Percentiles rank a stretch among this genome's conserved stretches.
These are phyloP conservation scores for Pandemis corylana DNA, from an alignment of 2,888 invertebrate genomes.

Conservation along the genomic window DNA sequence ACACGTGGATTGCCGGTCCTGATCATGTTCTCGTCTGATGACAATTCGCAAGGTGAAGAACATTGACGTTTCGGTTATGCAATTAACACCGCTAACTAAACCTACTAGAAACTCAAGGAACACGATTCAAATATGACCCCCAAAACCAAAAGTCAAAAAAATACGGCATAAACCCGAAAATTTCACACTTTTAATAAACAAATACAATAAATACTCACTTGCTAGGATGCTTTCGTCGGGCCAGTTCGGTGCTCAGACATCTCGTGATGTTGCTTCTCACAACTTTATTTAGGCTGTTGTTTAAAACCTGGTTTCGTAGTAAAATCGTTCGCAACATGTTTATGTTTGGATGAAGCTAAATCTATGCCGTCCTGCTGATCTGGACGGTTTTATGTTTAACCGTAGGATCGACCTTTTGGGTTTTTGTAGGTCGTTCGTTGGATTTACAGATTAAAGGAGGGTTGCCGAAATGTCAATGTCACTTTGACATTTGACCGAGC, in stretches of 20 bases:
- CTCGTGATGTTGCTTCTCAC: slow-evolving; percentile 84
- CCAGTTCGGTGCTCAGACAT: slow-evolving; percentile 86
- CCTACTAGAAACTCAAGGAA: slow-evolving; percentile 33
- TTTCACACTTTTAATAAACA: slow-evolving; percentile 41
- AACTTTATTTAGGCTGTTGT: slow-evolving; percentile 86
- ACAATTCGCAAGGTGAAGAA: slow-evolving; percentile 62
- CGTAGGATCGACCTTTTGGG: slow-evolving; percentile 77
- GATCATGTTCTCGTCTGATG: slow-evolving; percentile 45
- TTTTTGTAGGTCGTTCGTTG: slow-evolving; percentile 81
- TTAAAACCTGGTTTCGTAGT: slow-evolving; percentile 88
- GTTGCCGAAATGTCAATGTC: slow-evolving; percentile 36
- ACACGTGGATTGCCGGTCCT: slow-evolving; percentile 50
- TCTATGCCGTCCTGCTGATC: slow-evolving; percentile 72
- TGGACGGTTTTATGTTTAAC: slow-evolving; percentile 69
- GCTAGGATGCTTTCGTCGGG: slow-evolving; percentile 85
- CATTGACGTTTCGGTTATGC: slow-evolving; percentile 82
- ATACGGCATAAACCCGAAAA: slow-evolving; percentile 8
- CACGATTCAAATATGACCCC: slow-evolving; percentile 12
- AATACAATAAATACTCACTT: slow-evolving; percentile 76
- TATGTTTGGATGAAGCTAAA: slow-evolving; percentile 58
- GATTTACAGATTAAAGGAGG: slow-evolving; percentile 45
- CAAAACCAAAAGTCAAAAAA: slow-evolving; percentile 1
- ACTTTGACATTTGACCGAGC: slow-evolving; percentile 14
- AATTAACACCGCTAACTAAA: slow-evolving; percentile 60
- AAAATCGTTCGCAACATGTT: slow-evolving; percentile 91